Conservation (phyloP, 2,113 vertebrate genomes). For the Galemys pyrenaicus region DNA sequence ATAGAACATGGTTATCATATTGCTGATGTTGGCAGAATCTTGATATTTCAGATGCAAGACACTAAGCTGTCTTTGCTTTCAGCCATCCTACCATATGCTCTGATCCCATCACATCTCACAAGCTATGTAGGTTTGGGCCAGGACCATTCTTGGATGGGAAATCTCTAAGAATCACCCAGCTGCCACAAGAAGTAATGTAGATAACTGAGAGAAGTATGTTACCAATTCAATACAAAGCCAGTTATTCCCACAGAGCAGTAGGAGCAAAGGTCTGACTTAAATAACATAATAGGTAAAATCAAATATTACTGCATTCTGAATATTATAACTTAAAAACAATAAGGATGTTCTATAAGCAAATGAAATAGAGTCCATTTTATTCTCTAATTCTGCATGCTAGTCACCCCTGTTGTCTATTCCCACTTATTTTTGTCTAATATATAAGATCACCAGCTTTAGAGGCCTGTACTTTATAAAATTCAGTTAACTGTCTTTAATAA, state of each 20-base stretch:
- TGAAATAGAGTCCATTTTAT: slow-evolving; percentile 38
- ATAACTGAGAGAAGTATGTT: slow-evolving; percentile 70
- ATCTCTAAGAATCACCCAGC: slow-evolving; percentile 84
- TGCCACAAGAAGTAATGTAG: slow-evolving; percentile 80
- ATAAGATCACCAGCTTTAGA: background rate
- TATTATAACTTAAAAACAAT: slow-evolving; percentile 60
- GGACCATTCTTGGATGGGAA: slow-evolving; percentile 84
- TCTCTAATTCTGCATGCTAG: background rate
- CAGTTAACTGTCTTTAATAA: slow-evolving; percentile 34
- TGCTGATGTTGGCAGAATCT: slow-evolving; percentile 84
- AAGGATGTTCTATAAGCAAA: background rate
- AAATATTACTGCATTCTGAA: slow-evolving; percentile 25
- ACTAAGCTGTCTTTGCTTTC: slow-evolving; percentile 84
- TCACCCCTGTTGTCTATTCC: slow-evolving; percentile 37
- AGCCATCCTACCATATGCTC: slow-evolving; percentile 83
- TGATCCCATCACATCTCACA: slow-evolving; percentile 84
- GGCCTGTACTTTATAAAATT: background rate
- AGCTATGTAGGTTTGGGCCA: slow-evolving; percentile 83
- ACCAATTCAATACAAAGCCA: slow-evolving; percentile 66
- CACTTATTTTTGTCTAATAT: slow-evolving; percentile 46
- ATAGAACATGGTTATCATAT: slow-evolving; percentile 83
- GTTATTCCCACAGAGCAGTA: slow-evolving; percentile 65
- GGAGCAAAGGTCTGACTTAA: slow-evolving; percentile 65
- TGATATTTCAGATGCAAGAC: slow-evolving; percentile 84
- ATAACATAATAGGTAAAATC: slow-evolving; percentile 40